Percentiles rank a stretch among this genome's conserved stretches.
Conservation (phyloP, 1,140 invertebrate genomes). For the Acyrthosiphon pisum region DNA sequence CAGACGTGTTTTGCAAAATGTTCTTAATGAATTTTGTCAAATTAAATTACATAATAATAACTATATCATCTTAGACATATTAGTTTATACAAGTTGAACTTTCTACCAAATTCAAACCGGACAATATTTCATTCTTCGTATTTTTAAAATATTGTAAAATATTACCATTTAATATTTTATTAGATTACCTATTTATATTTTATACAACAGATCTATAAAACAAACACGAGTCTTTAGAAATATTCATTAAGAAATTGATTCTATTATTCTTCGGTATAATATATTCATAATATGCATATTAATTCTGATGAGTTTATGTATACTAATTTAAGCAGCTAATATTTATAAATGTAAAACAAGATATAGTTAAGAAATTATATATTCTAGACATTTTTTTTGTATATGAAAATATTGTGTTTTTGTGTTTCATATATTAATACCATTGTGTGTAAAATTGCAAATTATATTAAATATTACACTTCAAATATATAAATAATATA, state of each 20-base stretch:
- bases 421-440: background rate
- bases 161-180: background rate
- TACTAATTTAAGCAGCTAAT: background rate
- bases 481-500: background rate
- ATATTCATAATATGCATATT: background rate
- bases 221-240: background rate
- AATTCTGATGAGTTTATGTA: conserved; percentile 9
- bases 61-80: background rate
- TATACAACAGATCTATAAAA: background rate
- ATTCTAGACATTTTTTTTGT: background rate
- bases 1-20: background rate
- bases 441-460: background rate
- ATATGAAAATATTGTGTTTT: background rate
- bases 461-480: background rate
- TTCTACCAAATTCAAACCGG: background rate
- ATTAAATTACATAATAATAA: conserved; percentile 13
- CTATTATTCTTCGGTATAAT: background rate
- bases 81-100: background rate
- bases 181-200: background rate
- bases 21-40: background rate
- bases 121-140: background rate
- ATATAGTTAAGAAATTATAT: no score
- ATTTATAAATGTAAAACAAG: background rate
- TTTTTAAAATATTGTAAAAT: background rate
- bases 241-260: background rate